Evolutionary conservation across 2,888 invertebrate species (phyloP).

Genomic region (Apomyelois bistriatella): DNA sequence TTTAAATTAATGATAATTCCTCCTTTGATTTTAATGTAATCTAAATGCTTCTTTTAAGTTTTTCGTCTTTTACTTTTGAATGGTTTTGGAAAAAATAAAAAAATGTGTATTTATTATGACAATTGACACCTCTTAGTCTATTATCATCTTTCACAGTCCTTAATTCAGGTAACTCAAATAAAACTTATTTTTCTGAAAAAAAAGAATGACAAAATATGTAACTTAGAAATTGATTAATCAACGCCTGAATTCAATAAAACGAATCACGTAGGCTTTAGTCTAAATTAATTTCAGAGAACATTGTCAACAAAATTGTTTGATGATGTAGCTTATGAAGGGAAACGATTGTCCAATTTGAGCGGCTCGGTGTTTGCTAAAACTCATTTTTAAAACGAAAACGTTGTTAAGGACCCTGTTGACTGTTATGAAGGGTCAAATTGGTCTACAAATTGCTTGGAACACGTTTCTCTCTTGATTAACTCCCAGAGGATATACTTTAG

Average conservation of each 20-base stretch:
- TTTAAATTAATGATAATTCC: too few species aligned
- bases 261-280: neutral
- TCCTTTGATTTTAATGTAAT: too few species aligned
- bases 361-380: conserved; percentile 15
- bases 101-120: too few species aligned
- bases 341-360: conserved; percentile 5
- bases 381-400: conserved; percentile 49
- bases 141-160: too few species aligned
- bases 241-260: neutral
- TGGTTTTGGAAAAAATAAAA: too few species aligned
- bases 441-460: conserved; percentile 62
- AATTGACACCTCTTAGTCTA: too few species aligned
- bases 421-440: conserved; percentile 64
- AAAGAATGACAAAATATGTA: neutral
- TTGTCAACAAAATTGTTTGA: conserved; percentile 5
- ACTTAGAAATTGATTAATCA: neutral
- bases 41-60: too few species aligned
- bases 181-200: too few species aligned
- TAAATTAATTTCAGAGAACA: neutral
- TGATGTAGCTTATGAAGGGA: conserved; percentile 1
- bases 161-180: too few species aligned
- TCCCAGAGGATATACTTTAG: conserved; percentile 46
- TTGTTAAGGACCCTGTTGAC: conserved; percentile 50
- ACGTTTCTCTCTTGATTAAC: conserved; percentile 64
- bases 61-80: too few species aligned